Evolutionary conservation across 2,113 vertebrate genomes (phyloP).

Genomic region (Anoura caudifer): DNA sequence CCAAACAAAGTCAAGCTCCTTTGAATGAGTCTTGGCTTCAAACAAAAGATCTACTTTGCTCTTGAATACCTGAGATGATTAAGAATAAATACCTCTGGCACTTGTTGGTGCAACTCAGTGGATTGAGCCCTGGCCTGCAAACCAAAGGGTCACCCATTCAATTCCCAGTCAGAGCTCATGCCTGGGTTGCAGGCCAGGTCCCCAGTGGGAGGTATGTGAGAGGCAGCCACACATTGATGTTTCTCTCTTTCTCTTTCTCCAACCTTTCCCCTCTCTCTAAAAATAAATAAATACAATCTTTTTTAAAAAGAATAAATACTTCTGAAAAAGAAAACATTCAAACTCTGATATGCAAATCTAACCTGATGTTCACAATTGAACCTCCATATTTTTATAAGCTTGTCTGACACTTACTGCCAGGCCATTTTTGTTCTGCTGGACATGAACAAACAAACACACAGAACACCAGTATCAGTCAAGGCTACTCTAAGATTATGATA

Average conservation of each 20-base stretch:
- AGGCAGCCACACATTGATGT: no score
- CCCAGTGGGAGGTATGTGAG: no score
- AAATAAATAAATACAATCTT: no score
- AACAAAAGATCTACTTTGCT: constrained; percentile 30
- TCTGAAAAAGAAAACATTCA: not conserved
- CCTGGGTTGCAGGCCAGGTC: no score
- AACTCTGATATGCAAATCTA: not conserved
- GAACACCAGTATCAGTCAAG: not conserved
- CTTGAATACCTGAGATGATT: constrained; percentile 9
- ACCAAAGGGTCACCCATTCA: no score
- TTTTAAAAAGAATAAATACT: not conserved
- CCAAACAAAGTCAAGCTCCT: not conserved
- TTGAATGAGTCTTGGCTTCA: not conserved
- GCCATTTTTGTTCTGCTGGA: not conserved
- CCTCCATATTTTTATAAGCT: not conserved
- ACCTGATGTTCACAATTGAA: not conserved
- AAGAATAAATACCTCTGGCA: not conserved
- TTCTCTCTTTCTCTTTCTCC: no score
- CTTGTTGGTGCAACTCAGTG: no score
- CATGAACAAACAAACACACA: not conserved
- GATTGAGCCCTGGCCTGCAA: no score
- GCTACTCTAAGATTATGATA: not conserved
- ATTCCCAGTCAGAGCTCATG: no score
- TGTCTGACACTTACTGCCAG: not conserved
- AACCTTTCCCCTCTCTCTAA: no score